Evolutionary conservation across 2,888 invertebrate species (phyloP).

Genomic region (Ormyrus pomaceus): DNA sequence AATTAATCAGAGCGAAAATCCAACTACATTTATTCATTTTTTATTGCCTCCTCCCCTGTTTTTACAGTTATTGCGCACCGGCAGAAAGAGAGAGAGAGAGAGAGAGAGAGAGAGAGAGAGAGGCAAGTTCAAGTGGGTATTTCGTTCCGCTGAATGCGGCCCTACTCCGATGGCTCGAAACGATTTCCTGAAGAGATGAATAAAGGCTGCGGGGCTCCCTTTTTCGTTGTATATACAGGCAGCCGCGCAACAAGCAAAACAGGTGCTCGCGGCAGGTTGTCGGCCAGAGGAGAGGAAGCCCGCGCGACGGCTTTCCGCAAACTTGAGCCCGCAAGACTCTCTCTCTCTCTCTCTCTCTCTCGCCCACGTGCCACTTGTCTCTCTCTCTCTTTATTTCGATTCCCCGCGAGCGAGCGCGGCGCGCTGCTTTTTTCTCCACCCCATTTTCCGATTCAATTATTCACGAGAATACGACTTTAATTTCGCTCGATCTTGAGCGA

Average conservation of each 20-base stretch:
- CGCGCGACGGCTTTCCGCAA: too few species aligned
- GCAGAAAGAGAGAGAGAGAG: too few species aligned
- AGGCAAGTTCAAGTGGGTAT: constrained; percentile 38
- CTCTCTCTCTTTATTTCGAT: too few species aligned
- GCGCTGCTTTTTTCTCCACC: too few species aligned
- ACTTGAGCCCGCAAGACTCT: too few species aligned
- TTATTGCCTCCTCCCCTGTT: background rate
- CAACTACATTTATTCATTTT: background rate
- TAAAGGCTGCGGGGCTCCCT: constrained; percentile 15
- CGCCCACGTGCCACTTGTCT: too few species aligned
- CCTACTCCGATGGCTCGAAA: constrained; percentile 22
- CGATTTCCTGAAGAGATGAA: constrained; percentile 50
- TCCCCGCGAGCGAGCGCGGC: too few species aligned
- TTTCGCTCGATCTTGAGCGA: too few species aligned
- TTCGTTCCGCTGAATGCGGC: constrained; percentile 36
- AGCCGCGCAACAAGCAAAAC: background rate
- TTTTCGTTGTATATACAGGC: background rate
- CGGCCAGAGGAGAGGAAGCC: background rate
- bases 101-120: too few species aligned
- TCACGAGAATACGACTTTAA: too few species aligned
- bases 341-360: too few species aligned
- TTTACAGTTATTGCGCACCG: constrained; percentile 15
- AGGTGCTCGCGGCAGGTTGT: constrained; percentile 18
- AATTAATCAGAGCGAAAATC: constrained; percentile 13
- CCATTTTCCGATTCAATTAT: too few species aligned